Percentiles rank a stretch among this genome's conserved stretches.
Evolutionary conservation across 2,888 invertebrate species (phyloP).

Genomic region (Enoplolaimus lenunculus): DNA sequence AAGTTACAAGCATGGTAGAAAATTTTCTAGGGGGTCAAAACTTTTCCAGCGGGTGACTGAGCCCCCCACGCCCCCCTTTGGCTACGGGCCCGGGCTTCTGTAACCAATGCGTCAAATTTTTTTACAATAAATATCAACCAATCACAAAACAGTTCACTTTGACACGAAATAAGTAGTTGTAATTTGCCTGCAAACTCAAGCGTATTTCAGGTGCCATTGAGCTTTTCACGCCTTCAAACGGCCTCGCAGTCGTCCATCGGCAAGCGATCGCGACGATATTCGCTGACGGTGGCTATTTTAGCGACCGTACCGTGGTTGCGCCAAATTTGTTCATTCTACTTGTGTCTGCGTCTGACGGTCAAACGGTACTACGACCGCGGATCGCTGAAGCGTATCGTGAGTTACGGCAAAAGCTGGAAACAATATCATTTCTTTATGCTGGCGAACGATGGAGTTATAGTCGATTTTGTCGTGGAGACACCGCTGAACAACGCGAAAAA

Average conservation of each 20-base stretch:
- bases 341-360: conserved; percentile 59
- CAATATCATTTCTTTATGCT: conserved; percentile 55
- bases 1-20: no score
- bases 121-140: no score
- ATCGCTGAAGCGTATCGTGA: conserved; percentile 63
- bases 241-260: conserved; percentile 57
- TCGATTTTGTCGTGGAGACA: neutral
- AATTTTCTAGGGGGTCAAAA: no score
- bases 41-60: no score
- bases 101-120: no score
- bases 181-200: no score
- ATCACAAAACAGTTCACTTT: no score
- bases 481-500: neutral
- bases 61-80: no score
- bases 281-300: conserved; percentile 69
- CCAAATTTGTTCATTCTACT: conserved; percentile 62
- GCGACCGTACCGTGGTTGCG: conserved; percentile 68
- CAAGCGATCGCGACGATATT: conserved; percentile 66
- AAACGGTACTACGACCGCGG: conserved; percentile 60
- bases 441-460: conserved; percentile 35
- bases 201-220: conserved; percentile 40
- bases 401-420: conserved; percentile 62
- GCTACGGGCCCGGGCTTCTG: no score
- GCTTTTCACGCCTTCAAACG: conserved; percentile 72
- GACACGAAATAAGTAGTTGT: no score